Percentiles rank a stretch among this genome's conserved stretches.
These are phyloP conservation scores for Corythornis vintsioides DNA, from an alignment of 2,113 vertebrate genomes.

Conservation along the genomic window DNA sequence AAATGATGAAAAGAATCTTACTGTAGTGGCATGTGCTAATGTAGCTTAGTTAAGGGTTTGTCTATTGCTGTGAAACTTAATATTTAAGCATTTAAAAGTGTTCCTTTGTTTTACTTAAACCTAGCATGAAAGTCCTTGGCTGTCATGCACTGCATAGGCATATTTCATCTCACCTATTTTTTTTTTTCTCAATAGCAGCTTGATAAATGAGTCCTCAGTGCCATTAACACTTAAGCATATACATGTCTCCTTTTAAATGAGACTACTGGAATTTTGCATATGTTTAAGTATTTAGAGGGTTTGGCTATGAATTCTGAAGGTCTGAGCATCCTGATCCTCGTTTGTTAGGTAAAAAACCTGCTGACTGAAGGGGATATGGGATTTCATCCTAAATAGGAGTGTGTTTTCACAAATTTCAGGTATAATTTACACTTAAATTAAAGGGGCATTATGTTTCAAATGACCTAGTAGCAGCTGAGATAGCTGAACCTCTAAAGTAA, in stretches of 20 bases:
- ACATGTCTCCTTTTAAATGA: not conserved
- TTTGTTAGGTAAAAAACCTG: not conserved
- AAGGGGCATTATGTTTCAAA: too few species aligned
- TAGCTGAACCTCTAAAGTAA: too few species aligned
- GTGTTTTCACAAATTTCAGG: too few species aligned
- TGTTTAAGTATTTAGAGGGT: not conserved
- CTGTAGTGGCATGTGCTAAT: conserved; percentile 42
- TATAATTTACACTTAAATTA: too few species aligned
- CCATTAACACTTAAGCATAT: not conserved
- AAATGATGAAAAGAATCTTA: not conserved
- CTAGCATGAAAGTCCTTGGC: not conserved
- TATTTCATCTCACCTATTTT: not conserved
- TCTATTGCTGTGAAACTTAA: not conserved
- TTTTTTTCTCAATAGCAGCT: not conserved
- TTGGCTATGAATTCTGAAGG: not conserved
- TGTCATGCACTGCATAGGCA: not conserved
- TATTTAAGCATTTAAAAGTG: not conserved
- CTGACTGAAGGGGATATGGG: too few species aligned
- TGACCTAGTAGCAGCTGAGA: too few species aligned
- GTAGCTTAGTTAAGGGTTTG: not conserved
- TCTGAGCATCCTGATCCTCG: not conserved
- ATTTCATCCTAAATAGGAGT: too few species aligned
- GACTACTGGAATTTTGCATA: not conserved
- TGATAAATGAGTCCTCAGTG: not conserved
- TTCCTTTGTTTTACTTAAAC: conserved; percentile 6